phyloP scores from a whole-genome alignment of 2,888 invertebrate species.

The Dendrolimus houi region DNA sequence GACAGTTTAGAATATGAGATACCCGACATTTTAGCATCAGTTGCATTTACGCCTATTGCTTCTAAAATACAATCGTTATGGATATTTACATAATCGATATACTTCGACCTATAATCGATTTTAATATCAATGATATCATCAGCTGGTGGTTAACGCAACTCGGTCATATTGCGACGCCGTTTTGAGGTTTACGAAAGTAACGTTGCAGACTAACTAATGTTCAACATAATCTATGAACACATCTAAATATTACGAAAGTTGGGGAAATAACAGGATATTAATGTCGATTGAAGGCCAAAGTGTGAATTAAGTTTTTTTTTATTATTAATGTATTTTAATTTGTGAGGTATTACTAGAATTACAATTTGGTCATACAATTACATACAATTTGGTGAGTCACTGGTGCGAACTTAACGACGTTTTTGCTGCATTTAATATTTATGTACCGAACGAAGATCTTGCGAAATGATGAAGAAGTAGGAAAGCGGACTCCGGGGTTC shows the following conservation, averaged over 20 bases:
- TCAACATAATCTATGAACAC: conserved; percentile 21
- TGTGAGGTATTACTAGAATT: too few relatives aligned
- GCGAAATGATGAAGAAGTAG: too few relatives aligned
- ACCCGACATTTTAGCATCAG: too few relatives aligned
- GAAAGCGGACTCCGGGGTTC: too few relatives aligned
- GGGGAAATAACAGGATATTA: conserved; percentile 16
- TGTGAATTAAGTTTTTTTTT: too few relatives aligned
- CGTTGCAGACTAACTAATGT: conserved; percentile 17
- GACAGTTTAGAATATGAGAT: too few relatives aligned
- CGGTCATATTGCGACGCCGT: conserved; percentile 23
- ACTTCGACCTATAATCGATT: neutral
- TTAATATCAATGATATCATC: neutral
- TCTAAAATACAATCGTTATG: neutral
- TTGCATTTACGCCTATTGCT: neutral
- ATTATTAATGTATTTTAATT: too few relatives aligned
- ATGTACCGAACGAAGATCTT: too few relatives aligned
- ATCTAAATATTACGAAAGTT: conserved; percentile 20
- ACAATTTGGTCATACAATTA: too few relatives aligned
- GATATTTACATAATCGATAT: neutral
- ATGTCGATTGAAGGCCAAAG: conserved; percentile 1
- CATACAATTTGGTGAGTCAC: too few relatives aligned
- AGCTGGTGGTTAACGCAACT: conserved; percentile 20
- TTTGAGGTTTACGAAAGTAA: conserved; percentile 23
- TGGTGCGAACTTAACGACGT: too few relatives aligned
- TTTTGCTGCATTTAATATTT: too few relatives aligned